Evolutionary conservation across 2,797 vertebrate genomes (phyloP).

Genomic region (Phrynocephalus forsythii): DNA sequence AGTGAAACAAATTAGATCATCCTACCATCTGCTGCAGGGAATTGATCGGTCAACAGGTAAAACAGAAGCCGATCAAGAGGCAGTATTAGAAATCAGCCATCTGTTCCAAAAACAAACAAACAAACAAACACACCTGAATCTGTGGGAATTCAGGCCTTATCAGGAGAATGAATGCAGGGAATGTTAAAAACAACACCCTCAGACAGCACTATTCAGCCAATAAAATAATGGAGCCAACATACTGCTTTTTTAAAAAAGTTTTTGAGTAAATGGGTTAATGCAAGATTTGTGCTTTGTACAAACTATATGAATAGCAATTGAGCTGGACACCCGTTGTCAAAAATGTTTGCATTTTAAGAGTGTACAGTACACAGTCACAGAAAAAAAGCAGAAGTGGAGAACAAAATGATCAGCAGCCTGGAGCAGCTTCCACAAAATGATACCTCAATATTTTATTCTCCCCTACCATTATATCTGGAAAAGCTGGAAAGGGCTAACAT

Average conservation of each 20-base stretch:
- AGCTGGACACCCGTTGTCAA: neutral
- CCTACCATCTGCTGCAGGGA: neutral
- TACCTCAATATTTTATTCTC: too few species aligned
- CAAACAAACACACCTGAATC: too few species aligned
- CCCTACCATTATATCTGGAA: too few species aligned
- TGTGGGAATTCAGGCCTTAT: neutral
- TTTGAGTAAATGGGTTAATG: neutral
- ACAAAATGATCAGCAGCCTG: neutral
- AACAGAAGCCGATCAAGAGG: neutral
- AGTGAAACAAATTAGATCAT: neutral
- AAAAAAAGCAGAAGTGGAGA: neutral
- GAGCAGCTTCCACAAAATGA: neutral
- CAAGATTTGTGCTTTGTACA: neutral
- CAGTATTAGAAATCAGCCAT: constrained; percentile 17
- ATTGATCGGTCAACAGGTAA: constrained; percentile 30
- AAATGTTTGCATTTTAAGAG: neutral
- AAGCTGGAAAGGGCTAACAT: too few species aligned
- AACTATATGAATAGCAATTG: neutral
- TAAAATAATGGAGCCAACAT: neutral
- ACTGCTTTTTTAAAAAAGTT: neutral
- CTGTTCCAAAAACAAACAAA: neutral
- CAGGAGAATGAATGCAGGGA: neutral
- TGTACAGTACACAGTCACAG: neutral
- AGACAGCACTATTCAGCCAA: neutral
- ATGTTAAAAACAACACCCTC: neutral